These are phyloP conservation scores for Campylomormyrus numenius DNA, from an alignment of 2,113 vertebrate species.

Conservation along the genomic window DNA sequence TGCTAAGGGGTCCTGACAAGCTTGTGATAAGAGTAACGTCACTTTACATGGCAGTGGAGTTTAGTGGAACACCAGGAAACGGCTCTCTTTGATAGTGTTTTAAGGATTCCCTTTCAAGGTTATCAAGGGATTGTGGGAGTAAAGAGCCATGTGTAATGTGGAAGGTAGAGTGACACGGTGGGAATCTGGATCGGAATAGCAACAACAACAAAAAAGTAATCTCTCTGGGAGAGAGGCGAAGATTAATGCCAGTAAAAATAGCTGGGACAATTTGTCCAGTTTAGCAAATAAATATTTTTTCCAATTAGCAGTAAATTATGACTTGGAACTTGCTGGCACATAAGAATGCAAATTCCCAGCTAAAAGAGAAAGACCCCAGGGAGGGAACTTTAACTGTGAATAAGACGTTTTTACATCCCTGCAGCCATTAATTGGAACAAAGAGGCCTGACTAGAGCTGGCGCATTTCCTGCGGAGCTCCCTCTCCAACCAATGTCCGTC, in stretches of 20 bases:
- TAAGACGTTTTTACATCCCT: background rate
- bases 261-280: background rate
- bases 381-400: background rate
- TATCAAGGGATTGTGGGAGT: background rate
- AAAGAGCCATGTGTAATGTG: background rate
- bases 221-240: background rate
- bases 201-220: background rate
- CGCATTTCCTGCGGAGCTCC: background rate
- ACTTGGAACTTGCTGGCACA: background rate
- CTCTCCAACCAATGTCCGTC: background rate
- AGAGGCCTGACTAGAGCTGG: background rate
- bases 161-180: background rate
- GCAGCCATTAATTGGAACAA: background rate
- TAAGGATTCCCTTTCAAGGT: conserved; percentile 4
- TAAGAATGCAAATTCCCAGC: conserved; percentile 1
- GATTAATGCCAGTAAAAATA: background rate
- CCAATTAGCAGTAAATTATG: background rate
- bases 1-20: background rate
- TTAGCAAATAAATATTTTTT: background rate
- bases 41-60: background rate
- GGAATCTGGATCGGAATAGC: background rate
- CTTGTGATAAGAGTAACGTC: background rate
- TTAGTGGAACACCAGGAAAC: background rate
- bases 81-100: background rate
- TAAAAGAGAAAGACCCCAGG: background rate